Conservation (phyloP, 2,113 vertebrate species). For the Myrmecobius fasciatus region DNA sequence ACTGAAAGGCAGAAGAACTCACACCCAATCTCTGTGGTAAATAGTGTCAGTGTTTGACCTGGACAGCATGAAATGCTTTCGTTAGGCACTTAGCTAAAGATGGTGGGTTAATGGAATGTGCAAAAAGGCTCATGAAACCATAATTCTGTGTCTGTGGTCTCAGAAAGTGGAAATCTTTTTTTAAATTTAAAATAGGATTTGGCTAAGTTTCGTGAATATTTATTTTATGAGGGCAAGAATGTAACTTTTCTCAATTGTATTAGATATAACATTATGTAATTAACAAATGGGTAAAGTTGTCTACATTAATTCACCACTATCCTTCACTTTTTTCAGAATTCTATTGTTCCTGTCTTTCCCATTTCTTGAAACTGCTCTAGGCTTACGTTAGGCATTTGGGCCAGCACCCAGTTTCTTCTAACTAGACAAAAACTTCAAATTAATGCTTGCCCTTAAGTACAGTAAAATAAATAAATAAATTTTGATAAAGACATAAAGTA, state of each 20-base stretch:
- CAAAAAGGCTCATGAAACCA: not conserved
- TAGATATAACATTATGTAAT: not conserved
- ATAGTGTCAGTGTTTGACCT: not conserved
- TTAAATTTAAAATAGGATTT: conserved; percentile 30
- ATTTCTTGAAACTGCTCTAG: not conserved
- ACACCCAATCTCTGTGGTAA: fast-evolving
- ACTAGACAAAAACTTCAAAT: conserved; percentile 31
- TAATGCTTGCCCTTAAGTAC: not conserved
- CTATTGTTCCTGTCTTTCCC: not conserved
- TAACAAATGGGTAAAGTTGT: not conserved
- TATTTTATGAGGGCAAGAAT: not conserved
- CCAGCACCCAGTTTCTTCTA: conserved; percentile 26
- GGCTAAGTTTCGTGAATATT: not conserved
- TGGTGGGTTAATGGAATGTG: fast-evolving
- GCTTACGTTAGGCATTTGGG: not conserved
- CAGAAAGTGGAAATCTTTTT: conserved; percentile 1
- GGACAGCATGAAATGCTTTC: not conserved
- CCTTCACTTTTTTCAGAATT: not conserved
- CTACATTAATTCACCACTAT: not conserved
- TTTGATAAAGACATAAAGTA: conserved; percentile 3
- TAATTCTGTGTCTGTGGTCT: not conserved
- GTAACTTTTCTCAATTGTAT: not conserved
- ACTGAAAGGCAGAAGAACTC: not conserved
- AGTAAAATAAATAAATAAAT: not conserved
- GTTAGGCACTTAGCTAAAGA: not conserved